These are phyloP conservation scores for Rattus norvegicus DNA, from an alignment of 2,113 vertebrate genomes.

Conservation along the genomic window GRCr8 NC_086036.1:9147001-9147500, in stretches of 20 bases:
- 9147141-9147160: rapidly evolving
- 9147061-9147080: too few species aligned
- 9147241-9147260: neutral
- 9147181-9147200: neutral
- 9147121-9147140: neutral
- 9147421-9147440: neutral
- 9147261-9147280: neutral
- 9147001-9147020: neutral
- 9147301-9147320: neutral
- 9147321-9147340: neutral
- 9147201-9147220: neutral
- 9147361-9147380: neutral
- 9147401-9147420: neutral
- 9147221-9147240: neutral
- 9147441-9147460: neutral
- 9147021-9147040: neutral
- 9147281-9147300: neutral
- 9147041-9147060: too few species aligned
- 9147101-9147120: neutral
- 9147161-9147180: neutral
- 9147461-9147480: neutral
- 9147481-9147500: neutral
- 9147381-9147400: neutral
- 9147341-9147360: neutral
- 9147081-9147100: too few species aligned